phyloP scores from a whole-genome alignment of 2,888 invertebrate genomes.

The Drosophila flavopinicola region DNA sequence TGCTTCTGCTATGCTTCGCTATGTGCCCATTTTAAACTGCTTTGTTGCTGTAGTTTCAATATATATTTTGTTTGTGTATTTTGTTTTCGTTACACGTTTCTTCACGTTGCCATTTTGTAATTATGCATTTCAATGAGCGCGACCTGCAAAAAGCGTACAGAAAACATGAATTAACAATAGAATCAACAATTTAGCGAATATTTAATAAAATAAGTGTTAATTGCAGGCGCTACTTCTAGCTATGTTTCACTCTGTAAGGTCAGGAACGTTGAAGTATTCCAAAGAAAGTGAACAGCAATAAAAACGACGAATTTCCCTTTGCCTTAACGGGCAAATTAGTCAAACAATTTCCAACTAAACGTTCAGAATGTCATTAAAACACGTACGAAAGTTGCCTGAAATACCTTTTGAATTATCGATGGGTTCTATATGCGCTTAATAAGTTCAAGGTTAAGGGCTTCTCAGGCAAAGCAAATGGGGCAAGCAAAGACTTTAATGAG shows the following conservation, averaged over 20 bases:
- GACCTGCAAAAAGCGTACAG: constrained; percentile 43
- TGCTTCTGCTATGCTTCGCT: constrained; percentile 17
- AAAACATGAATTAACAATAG: constrained; percentile 25
- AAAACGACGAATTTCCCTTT: constrained; percentile 5
- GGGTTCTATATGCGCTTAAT: neutral
- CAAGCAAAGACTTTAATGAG: neutral
- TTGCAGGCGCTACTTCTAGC: constrained; percentile 3
- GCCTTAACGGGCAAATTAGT: neutral
- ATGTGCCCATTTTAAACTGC: constrained; percentile 59
- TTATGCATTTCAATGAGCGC: constrained; percentile 28
- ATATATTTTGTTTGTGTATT: constrained; percentile 23
- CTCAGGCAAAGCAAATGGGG: neutral
- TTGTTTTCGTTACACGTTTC: constrained; percentile 37
- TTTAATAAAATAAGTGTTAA: constrained; percentile 22
- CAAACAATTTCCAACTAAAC: constrained; percentile 19
- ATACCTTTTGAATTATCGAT: constrained; percentile 34
- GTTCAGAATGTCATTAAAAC: constrained; percentile 15
- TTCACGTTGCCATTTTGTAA: constrained; percentile 57
- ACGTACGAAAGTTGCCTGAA: constrained; percentile 19
- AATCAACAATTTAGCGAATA: constrained; percentile 27
- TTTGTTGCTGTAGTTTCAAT: constrained; percentile 29
- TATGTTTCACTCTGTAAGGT: constrained; percentile 5
- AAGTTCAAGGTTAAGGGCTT: constrained; percentile 44
- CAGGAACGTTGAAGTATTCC: constrained; percentile 30
- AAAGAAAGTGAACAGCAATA: constrained; percentile 33